A percentile compares a stretch with the other conserved stretches of the same genome.
These are phyloP conservation scores for Gisinianus flammeolus DNA, from an alignment of 2,888 invertebrate genomes.

Conservation along the genomic window DNA sequence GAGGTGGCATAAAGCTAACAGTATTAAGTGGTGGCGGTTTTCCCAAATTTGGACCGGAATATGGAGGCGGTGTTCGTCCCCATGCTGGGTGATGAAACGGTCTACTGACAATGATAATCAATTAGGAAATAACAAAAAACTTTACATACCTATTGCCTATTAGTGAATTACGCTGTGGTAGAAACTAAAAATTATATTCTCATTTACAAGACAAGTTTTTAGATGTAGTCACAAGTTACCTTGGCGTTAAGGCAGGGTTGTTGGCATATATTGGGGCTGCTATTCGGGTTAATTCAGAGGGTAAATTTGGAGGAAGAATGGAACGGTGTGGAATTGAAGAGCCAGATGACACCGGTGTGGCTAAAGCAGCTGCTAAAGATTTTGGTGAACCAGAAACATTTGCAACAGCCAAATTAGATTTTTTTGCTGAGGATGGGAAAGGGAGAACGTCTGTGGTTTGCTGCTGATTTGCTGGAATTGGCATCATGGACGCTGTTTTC, in stretches of 20 bases:
- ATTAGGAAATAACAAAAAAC: background rate
- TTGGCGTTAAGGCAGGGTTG: conserved; percentile 31
- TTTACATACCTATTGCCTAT: no score
- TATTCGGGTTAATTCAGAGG: conserved; percentile 42
- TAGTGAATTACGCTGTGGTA: no score
- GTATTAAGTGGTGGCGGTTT: conserved; percentile 57
- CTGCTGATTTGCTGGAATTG: conserved; percentile 6
- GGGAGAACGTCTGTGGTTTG: conserved; percentile 27
- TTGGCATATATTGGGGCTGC: conserved; percentile 35
- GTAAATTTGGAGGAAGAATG: conserved; percentile 34
- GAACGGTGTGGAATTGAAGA: conserved; percentile 19
- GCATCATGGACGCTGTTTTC: conserved; percentile 34
- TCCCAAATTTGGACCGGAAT: conserved; percentile 49
- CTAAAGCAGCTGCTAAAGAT: conserved; percentile 12
- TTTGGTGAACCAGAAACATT: conserved; percentile 24
- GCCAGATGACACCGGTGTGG: conserved; percentile 12
- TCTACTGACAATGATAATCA: background rate
- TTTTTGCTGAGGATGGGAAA: conserved; percentile 33
- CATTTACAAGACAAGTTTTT: no score
- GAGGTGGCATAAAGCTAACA: conserved; percentile 47
- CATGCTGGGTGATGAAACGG: conserved; percentile 43
- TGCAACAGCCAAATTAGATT: conserved; percentile 11
- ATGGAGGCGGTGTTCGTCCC: conserved; percentile 47
- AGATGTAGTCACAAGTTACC: no score
- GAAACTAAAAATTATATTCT: no score